A percentile compares a stretch with the other conserved stretches of the same genome.
Evolutionary conservation across 1,140 invertebrate genomes (phyloP).

Genomic region (Drosophila auraria): DNA sequence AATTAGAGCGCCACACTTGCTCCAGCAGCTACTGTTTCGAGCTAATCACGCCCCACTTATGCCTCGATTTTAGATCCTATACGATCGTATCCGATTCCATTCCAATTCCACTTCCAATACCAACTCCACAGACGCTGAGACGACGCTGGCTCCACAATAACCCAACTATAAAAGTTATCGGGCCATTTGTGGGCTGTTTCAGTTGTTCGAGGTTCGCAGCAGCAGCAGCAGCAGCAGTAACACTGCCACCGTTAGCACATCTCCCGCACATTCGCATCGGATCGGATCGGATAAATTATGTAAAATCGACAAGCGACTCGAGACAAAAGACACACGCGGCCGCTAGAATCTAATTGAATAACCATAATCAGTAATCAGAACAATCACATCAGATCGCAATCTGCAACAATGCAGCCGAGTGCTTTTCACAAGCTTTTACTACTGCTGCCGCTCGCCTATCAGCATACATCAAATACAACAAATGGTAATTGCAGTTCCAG

Average conservation of each 20-base stretch:
- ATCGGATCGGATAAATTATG: constrained; percentile 33
- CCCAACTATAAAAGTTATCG: constrained; percentile 63
- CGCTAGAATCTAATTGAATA: constrained; percentile 27
- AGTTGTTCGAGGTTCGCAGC: constrained; percentile 53
- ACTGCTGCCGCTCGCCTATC: constrained; percentile 65
- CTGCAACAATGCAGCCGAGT: constrained; percentile 47
- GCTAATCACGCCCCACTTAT: constrained; percentile 56
- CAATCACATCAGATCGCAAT: constrained; percentile 33
- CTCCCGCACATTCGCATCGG: constrained; percentile 20
- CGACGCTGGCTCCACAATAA: constrained; percentile 9
- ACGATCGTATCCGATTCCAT: constrained; percentile 24
- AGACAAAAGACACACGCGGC: constrained; percentile 20
- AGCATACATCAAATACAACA: constrained; percentile 28
- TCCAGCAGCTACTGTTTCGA: constrained; percentile 49
- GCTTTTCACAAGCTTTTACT: constrained; percentile 64
- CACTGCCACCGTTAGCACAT: constrained; percentile 42
- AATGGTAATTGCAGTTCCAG: constrained; percentile 58
- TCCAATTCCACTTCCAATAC: constrained; percentile 32
- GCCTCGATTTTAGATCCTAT: constrained; percentile 43
- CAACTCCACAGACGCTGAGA: constrained; percentile 24
- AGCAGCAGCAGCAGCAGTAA: constrained; percentile 28
- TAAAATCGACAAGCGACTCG: constrained; percentile 30
- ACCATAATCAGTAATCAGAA: constrained; percentile 28
- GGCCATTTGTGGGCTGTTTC: constrained; percentile 36
- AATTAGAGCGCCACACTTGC: constrained; percentile 41